Percentiles rank a stretch among this genome's conserved stretches.
phyloP scores from a whole-genome alignment of 2,888 invertebrate species.

The Alcis repandata region DNA sequence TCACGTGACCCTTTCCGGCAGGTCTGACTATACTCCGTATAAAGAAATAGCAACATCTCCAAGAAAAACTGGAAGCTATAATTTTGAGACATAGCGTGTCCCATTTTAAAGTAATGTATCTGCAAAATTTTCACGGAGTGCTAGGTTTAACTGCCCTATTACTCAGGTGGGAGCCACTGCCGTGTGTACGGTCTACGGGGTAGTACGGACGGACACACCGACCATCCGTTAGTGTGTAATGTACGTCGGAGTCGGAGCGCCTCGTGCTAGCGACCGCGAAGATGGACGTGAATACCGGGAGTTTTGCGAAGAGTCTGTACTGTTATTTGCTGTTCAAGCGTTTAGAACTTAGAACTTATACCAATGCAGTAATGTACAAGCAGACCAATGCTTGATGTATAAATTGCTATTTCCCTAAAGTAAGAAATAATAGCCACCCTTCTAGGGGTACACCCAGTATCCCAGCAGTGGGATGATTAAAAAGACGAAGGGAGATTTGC shows the following conservation, averaged over 20 bases:
- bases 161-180: slow-evolving; percentile 24
- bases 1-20: background rate
- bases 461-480: no score
- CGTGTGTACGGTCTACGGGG: slow-evolving; percentile 11
- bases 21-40: accelerated
- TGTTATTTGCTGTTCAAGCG: no score
- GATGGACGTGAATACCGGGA: background rate
- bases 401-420: no score
- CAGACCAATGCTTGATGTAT: no score
- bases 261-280: background rate
- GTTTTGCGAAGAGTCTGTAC: background rate
- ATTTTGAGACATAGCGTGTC: background rate
- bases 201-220: slow-evolving; percentile 15
- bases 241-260: background rate
- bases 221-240: slow-evolving; percentile 29
- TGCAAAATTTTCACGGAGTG: slow-evolving; percentile 23
- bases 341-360: no score
- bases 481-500: no score
- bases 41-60: background rate
- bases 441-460: no score
- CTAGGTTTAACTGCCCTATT: slow-evolving; percentile 26
- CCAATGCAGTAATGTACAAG: no score
- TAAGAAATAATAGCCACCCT: no score
- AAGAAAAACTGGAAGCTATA: background rate
- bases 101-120: slow-evolving; percentile 22